phyloP scores from a whole-genome alignment of 1,140 invertebrate genomes.

The Cyphomyrmex costatus region DNA sequence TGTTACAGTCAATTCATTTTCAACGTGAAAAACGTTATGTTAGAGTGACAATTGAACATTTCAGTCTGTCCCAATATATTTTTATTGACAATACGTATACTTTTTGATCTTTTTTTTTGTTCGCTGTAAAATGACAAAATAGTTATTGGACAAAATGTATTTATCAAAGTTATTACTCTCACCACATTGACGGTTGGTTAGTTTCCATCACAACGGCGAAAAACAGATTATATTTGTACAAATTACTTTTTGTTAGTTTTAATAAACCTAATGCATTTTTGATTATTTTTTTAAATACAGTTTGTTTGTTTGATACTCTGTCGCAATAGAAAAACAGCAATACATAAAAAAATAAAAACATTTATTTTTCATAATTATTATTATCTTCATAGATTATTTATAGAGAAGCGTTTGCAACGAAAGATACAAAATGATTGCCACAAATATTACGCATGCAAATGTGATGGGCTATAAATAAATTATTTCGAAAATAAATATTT shows the following conservation, averaged over 20 bases:
- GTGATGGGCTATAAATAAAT: background rate
- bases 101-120: background rate
- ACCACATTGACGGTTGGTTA: background rate
- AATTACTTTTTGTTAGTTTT: background rate
- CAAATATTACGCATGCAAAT: background rate
- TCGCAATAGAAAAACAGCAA: background rate
- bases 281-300: constrained; percentile 2
- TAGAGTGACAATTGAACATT: constrained; percentile 20
- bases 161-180: background rate
- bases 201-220: background rate
- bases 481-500: background rate
- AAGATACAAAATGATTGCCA: constrained; percentile 8
- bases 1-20: constrained; percentile 22
- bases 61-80: background rate
- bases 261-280: background rate
- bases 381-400: background rate
- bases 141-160: constrained; percentile 12
- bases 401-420: background rate
- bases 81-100: constrained; percentile 20
- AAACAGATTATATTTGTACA: constrained; percentile 7
- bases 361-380: constrained; percentile 7
- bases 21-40: background rate
- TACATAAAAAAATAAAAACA: background rate
- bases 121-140: background rate
- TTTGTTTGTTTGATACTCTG: background rate